Base-by-base conservation (phyloP, 2,113 vertebrate genomes). In the Planiliza haematocheilus region DNA sequence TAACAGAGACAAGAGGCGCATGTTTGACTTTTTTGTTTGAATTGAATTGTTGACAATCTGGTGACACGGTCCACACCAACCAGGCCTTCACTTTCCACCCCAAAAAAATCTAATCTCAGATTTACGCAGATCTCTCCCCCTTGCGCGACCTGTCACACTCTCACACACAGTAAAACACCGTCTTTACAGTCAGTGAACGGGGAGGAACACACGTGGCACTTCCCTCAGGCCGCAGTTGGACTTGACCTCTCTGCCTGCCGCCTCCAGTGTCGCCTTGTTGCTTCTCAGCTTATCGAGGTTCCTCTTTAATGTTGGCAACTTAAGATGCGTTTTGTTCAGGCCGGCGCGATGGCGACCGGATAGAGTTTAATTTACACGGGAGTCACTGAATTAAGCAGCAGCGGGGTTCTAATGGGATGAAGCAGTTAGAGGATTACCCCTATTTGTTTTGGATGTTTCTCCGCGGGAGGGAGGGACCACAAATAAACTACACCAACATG, bases 361-460 rank as follows among this genome's bases (percentile, higher is more conserved):
- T 89, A 73, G 48, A 84, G 61, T 89, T 87, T 63, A 64, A 88
- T 94, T 93, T 92, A 88, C 92, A 93, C 91, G 38, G 73, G 55
- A 62, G 86, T 57, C 72, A 78, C 56, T 77, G 76, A 82, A 86
- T 89, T 79, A 83, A 69, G 76, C 89, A 85, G 57, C 85, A 66
- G 74, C 77, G 52, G 91, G 90, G 77, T 63, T 76, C 85, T 92
- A 92, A 91, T 89, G 83, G 66, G 91, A 93, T 92, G 82, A 93
- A 79, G 71, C 85, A 77, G 82, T 81, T 83, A 81, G 74, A 83
- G 79, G 90, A 91, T 93, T 90, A 93, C 60, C 62, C 13, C 75
- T 88, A 59, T 93, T 92, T 90, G 86, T 91, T 91, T 90, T 88
- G 86, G 84, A 88, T 89, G 86, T 91, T 91, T 85, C 88, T 91